Percentiles rank a stretch among this genome's conserved stretches.
phyloP scores from a whole-genome alignment of 1,140 invertebrate genomes.

The Atta colombica region DNA sequence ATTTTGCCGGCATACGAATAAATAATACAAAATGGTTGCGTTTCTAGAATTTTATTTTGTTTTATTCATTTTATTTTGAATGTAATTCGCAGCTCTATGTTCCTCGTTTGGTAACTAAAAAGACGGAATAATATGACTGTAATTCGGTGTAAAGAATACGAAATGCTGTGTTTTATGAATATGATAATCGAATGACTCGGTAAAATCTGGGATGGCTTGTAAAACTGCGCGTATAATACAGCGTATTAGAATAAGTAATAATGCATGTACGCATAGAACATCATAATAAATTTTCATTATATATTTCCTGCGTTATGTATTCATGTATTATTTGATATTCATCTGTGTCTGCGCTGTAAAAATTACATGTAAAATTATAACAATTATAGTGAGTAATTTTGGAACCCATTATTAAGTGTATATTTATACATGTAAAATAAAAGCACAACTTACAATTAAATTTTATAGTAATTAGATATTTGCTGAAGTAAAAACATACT shows the following conservation, averaged over 20 bases:
- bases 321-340: too few species aligned
- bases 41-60: background rate
- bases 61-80: constrained; percentile 13
- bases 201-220: constrained; percentile 9
- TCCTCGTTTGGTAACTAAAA: background rate
- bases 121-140: background rate
- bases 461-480: too few species aligned
- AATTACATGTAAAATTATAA: too few species aligned
- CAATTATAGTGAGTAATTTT: too few species aligned
- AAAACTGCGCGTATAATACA: constrained; percentile 8
- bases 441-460: too few species aligned
- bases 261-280: background rate
- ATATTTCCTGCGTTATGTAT: background rate
- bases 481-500: too few species aligned
- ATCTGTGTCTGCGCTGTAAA: background rate
- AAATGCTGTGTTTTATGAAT: constrained; percentile 15
- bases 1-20: constrained; percentile 12
- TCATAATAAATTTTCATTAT: constrained; percentile 2
- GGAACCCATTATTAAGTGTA: too few species aligned
- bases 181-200: constrained; percentile 26
- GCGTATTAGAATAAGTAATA: constrained; percentile 22
- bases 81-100: constrained; percentile 16
- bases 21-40: constrained; percentile 43
- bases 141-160: background rate
- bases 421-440: too few species aligned